Conservation (phyloP, 92 coral and sea anemone species). For the Virgularia gustaviana region DNA sequence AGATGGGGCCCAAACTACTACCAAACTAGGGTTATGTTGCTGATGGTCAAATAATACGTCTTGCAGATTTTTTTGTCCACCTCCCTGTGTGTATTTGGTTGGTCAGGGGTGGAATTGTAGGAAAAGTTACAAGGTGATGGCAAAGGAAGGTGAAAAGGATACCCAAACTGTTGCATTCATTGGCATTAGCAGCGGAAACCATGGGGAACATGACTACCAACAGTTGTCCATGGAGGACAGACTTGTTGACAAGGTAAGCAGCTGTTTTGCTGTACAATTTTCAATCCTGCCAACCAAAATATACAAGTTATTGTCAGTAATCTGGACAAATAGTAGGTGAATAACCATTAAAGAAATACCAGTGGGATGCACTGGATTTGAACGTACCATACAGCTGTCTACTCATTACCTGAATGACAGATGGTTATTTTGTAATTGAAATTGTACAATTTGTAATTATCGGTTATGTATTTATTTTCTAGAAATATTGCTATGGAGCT, state of each 20-base stretch:
- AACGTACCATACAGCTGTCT: too few relatives aligned
- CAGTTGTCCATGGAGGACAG: constrained; percentile 89
- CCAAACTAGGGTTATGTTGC: background rate
- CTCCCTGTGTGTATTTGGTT: constrained; percentile 90
- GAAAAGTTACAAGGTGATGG: constrained; percentile 51
- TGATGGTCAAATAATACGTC: background rate
- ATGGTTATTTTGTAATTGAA: too few relatives aligned
- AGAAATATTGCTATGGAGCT: constrained; percentile 88
- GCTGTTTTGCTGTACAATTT: background rate
- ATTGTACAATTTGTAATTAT: background rate
- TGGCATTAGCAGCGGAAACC: constrained; percentile 75
- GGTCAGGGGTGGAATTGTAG: constrained; percentile 96
- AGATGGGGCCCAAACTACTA: background rate
- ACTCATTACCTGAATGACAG: too few relatives aligned
- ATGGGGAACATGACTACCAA: constrained; percentile 91
- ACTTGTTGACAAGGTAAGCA: constrained; percentile 42
- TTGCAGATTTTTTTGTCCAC: constrained; percentile 92
- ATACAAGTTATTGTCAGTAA: background rate
- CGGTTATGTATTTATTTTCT: background rate
- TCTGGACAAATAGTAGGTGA: too few relatives aligned
- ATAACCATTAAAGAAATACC: too few relatives aligned
- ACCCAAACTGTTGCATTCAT: constrained; percentile 87
- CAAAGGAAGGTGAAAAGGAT: constrained; percentile 70
- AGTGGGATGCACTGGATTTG: too few relatives aligned
- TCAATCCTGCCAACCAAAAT: background rate